These are phyloP conservation scores for Cyanoderma ruficeps DNA, from an alignment of 2,113 vertebrate species.

Conservation along the genomic window DNA sequence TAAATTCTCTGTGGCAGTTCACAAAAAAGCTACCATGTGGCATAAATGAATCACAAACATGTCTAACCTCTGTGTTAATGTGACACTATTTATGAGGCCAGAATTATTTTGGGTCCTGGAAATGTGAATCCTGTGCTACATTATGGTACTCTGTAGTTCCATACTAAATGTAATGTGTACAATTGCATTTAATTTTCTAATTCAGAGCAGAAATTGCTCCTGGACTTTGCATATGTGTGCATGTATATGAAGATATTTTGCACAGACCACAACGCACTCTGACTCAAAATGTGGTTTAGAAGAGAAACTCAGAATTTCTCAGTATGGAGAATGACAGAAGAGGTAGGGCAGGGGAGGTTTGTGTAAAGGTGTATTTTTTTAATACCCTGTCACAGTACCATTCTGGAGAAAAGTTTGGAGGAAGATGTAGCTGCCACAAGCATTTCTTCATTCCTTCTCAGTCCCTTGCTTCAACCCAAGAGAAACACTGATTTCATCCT, in stretches of 20 bases:
- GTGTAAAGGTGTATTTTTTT: neutral
- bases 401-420: neutral
- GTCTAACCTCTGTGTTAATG: constrained; percentile 3
- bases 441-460: neutral
- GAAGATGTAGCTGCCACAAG: neutral
- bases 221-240: neutral
- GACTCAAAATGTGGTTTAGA: neutral
- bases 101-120: neutral
- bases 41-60: neutral
- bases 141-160: neutral
- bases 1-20: neutral
- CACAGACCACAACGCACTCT: neutral
- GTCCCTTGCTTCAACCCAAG: neutral
- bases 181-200: neutral
- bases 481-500: neutral
- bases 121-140: neutral
- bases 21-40: neutral
- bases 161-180: neutral
- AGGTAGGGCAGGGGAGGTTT: neutral
- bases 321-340: neutral
- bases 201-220: neutral
- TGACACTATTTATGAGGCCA: neutral
- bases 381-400: neutral
- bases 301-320: neutral
- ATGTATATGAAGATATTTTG: neutral